These are phyloP conservation scores for Pachypeltis micranthus DNA, from an alignment of 1,140 invertebrate genomes.

Conservation along the genomic window DNA sequence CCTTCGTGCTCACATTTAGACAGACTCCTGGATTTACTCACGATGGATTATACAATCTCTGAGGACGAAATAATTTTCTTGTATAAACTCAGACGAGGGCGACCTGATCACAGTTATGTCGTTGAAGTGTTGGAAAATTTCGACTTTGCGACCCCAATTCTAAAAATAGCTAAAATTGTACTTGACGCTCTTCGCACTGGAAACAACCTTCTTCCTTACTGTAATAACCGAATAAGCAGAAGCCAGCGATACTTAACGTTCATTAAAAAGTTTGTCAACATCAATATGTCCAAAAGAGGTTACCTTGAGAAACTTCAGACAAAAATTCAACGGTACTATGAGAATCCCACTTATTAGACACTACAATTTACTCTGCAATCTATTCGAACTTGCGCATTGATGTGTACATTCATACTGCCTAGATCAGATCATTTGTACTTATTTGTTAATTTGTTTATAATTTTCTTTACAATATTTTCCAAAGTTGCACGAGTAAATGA, in stretches of 20 bases:
- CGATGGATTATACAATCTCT: not conserved
- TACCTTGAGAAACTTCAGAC: constrained; percentile 10
- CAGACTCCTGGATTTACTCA: not conserved
- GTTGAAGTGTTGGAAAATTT: constrained; percentile 1
- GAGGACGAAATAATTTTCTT: constrained; percentile 7
- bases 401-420: too few relatives aligned
- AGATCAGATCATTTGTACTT: too few relatives aligned
- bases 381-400: too few relatives aligned
- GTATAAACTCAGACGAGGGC: constrained; percentile 1
- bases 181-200: constrained; percentile 3
- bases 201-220: constrained; percentile 3
- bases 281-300: constrained; percentile 6
- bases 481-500: too few relatives aligned
- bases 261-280: constrained; percentile 6
- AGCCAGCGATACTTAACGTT: not conserved
- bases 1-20: not conserved
- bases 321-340: constrained; percentile 9
- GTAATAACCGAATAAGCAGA: not conserved
- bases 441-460: too few relatives aligned
- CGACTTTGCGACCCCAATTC: not conserved
- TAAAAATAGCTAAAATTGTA: not conserved
- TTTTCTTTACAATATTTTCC: too few relatives aligned
- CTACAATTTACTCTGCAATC: too few relatives aligned
- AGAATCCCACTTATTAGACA: not conserved
- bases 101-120: not conserved